Evolutionary conservation across 2,113 vertebrate species (phyloP).

Genomic region (Petromus typicus): DNA sequence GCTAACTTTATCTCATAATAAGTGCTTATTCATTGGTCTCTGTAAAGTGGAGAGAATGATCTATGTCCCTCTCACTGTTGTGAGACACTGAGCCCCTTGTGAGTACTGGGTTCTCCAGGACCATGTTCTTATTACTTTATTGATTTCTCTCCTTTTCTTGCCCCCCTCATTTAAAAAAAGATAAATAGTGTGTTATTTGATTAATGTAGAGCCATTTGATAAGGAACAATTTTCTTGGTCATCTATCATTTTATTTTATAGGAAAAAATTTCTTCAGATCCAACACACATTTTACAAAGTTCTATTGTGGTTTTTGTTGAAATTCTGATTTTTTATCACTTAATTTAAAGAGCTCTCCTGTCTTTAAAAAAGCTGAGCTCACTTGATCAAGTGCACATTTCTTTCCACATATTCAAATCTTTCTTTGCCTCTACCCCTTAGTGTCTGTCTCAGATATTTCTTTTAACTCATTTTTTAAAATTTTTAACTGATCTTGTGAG

Average conservation of each 20-base stretch:
- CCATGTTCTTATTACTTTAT: fast-evolving
- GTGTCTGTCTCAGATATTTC: background rate
- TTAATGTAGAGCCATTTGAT: background rate
- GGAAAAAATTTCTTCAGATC: background rate
- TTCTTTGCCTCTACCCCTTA: background rate
- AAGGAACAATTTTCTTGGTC: background rate
- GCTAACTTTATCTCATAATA: background rate
- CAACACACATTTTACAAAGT: background rate
- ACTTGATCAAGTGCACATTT: background rate
- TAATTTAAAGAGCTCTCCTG: background rate
- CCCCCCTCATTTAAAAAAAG: background rate
- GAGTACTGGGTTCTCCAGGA: too few relatives aligned
- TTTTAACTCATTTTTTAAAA: background rate
- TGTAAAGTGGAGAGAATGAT: background rate
- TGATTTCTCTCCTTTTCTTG: background rate
- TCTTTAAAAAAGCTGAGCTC: background rate
- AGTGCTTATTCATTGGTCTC: background rate
- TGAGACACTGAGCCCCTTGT: fast-evolving
- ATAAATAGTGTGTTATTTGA: background rate
- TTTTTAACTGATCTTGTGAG: background rate
- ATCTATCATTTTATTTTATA: background rate
- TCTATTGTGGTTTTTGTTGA: background rate
- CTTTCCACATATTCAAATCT: background rate
- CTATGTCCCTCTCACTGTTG: too few relatives aligned
- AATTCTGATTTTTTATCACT: background rate